Evolutionary conservation across 2,797 vertebrate species (phyloP), one percentile per base, ranked within the genome.

Genomic region (Scomberomorus guttatus): DNA sequence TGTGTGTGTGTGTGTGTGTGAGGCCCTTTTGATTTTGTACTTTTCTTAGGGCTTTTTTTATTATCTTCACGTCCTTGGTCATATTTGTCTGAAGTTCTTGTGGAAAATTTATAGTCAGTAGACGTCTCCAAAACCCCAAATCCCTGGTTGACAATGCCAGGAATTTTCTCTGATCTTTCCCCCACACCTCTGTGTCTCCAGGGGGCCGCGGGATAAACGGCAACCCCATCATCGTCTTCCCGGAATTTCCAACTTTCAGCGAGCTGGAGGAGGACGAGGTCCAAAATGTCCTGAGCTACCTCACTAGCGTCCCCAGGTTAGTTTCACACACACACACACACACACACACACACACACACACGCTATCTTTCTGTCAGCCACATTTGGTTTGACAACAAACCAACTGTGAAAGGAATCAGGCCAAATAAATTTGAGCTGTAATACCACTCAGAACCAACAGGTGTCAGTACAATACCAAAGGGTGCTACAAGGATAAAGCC

Each of bases 281-380:
- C 85, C 96, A 97, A 78, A 97, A 95, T 37, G 98, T 99, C 80
- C 93, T 98, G 74, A 91, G 92, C 46, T 99, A 99, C 93, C 95
- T 99, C 89, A 98, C 96, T 6, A 96, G 96, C 61, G 89, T 98
- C 64, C 96, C 97, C 67, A 98, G 97, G 98, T 99, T 39, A 81
- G 95, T 24, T n/a, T 57, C 51, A 27, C 42, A 10, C 44, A 10
- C 46, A n/a, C 48, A 6, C 50, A 24, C 54, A 18, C 57, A 7
- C 59, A 18, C 50, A 58, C 56, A 18, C 44, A 39, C 56, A 34
- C 17, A 14, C 24, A 4, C 10, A n/a, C 15, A 1, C 32, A 27
- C 52, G 51, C 20, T 42, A 7, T 39, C 12, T 15, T n/a, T 7
- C 20, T 4, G 8, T 13, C 54, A 22, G 34, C 14, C 6, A 59